phyloP scores from a whole-genome alignment of 2,113 vertebrate genomes.

The Vidua chalybeata region DNA sequence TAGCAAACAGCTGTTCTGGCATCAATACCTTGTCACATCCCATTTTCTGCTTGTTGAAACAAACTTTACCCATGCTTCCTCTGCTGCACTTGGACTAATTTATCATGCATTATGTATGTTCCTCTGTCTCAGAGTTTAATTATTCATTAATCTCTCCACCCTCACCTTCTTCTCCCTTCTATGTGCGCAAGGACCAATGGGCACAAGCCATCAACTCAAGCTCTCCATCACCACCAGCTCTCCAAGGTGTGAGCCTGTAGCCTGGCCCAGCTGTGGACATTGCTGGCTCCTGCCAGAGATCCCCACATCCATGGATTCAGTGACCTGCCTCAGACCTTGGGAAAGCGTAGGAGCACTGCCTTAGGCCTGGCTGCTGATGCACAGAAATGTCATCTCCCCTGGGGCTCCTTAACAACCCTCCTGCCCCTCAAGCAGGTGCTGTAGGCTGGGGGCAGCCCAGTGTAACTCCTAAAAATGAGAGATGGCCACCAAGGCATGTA shows the following conservation, averaged over 20 bases:
- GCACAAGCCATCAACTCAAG: neutral
- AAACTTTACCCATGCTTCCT: neutral
- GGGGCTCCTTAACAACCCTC: neutral
- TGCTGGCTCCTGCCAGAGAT: neutral
- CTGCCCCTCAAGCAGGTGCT: neutral
- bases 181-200: neutral
- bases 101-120: slow-evolving; percentile 32
- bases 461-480: fast-evolving
- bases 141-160: neutral
- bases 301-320: neutral
- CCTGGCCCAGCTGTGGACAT: neutral
- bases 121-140: neutral
- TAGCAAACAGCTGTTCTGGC: neutral
- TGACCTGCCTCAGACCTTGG: fast-evolving
- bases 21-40: slow-evolving; percentile 16
- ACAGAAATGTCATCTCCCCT: neutral
- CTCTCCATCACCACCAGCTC: neutral
- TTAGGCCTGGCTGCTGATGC: neutral
- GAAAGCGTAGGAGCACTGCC: fast-evolving
- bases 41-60: slow-evolving; percentile 13
- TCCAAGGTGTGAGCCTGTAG: neutral
- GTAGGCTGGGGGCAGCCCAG: neutral
- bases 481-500: fast-evolving
- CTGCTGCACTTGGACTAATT: neutral
- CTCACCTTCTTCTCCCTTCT: neutral